Evolutionary conservation across 2,888 invertebrate species (phyloP), one percentile per base, ranked within the genome.

Genomic region (Drosophila acutilabella): DNA sequence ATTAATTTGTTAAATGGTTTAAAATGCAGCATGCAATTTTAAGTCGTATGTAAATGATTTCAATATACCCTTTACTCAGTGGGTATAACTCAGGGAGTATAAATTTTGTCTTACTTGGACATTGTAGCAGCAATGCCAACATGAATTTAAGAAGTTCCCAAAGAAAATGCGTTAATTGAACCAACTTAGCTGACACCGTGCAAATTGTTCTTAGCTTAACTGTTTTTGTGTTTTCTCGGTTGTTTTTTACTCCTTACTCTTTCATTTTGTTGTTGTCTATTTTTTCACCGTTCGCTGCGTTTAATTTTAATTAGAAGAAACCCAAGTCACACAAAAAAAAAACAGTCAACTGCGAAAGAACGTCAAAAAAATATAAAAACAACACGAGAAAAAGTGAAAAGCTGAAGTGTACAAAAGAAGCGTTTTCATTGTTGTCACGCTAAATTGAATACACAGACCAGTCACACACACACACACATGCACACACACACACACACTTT

Each of bases 351-450:
- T 18, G 59, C 47, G 16, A 14, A 4, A 54, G 30, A 44, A n/a
- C 16, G n/a, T 14, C 42, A 30, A 44, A 33, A 33, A 33, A 36
- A 45, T 23, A n/a, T 8, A 18, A 51, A 33, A 20, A 20, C n/a
- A 44, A 18, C 41, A 52, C 11, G 42, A 36, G 11, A 48, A 13
- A 53, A 40, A 23, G 40, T 26, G 23, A 56, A 48, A 64, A 54
- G 53, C 45, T 45, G 16, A 23, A 10, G 47, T 8, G 13, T 16
- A 50, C 40, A 33, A 4, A 16, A 36, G 36, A 47, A 23, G 57
- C 6, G 10, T 64, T 68, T 60, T 57, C 65, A 71, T 83, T 81
- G 83, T 78, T 86, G 69, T 71, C 51, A 74, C 60, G 84, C 87
- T 81, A 75, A 87, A 72, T 75, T 78, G 70, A 56, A 8, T 38